Conservation (phyloP, 37 sponge, comb jelly and placozoan species). For the Mnemiopsis leidyi region DNA sequence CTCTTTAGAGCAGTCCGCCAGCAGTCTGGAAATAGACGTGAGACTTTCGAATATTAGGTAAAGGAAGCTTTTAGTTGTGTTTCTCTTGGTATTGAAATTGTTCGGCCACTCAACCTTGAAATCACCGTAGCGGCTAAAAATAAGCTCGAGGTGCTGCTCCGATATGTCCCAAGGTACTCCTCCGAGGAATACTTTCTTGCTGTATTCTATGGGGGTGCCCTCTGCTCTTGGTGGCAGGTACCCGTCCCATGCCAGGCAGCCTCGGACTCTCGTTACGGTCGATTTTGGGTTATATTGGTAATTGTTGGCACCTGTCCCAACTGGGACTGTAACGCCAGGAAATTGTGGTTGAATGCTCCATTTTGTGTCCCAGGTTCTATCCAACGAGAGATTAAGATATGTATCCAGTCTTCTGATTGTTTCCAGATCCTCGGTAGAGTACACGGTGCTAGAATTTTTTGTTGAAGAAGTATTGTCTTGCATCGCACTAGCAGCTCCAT, state of each 20-base stretch:
- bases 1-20: conserved; percentile 41
- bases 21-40: not conserved
- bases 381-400: conserved; percentile 1
- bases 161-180: conserved; percentile 58
- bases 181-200: conserved; percentile 52
- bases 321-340: not conserved
- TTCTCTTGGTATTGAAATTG: conserved; percentile 39
- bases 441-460: not conserved
- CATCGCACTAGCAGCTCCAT: not conserved
- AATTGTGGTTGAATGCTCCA: not conserved
- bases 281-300: conserved; percentile 61
- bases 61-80: conserved; percentile 65
- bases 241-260: conserved; percentile 53
- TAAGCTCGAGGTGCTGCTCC: conserved; percentile 21
- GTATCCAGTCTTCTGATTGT: conserved; percentile 39
- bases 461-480: not conserved
- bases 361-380: conserved; percentile 49
- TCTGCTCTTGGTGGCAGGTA: conserved; percentile 40
- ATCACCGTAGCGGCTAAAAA: conserved; percentile 41
- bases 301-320: not conserved
- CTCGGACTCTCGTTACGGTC: conserved; percentile 9
- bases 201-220: not conserved
- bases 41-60: conserved; percentile 42
- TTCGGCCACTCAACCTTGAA: conserved; percentile 63
- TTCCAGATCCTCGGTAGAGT: not conserved